phyloP scores from a whole-genome alignment of 2,888 invertebrate species.

The Drosophila sordidula region DNA sequence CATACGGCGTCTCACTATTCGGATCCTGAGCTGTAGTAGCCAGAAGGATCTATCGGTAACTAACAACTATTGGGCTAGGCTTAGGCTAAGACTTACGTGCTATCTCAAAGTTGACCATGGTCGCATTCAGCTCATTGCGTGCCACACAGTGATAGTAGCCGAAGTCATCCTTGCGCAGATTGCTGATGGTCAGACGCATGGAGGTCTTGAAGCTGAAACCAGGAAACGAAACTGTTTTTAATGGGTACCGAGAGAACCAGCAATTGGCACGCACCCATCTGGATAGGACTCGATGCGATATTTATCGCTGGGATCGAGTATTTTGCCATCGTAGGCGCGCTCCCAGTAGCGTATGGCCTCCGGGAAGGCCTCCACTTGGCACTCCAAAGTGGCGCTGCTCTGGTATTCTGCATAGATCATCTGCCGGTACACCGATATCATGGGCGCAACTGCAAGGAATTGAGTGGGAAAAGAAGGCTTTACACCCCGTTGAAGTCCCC shows the following conservation, averaged over 20 bases:
- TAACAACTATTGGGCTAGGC: no score
- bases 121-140: conserved; percentile 93
- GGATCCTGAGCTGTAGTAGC: conserved; percentile 85
- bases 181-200: conserved; percentile 92
- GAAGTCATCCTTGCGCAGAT: conserved; percentile 89
- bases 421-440: conserved; percentile 92
- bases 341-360: conserved; percentile 95
- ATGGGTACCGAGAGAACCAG: no score
- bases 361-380: conserved; percentile 95
- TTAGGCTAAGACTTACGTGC: conserved; percentile 86
- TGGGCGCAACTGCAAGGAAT: conserved; percentile 90
- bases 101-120: conserved; percentile 90
- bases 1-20: conserved; percentile 86
- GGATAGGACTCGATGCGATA: conserved; percentile 87
- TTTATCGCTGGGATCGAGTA: conserved; percentile 89
- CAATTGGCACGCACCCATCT: conserved; percentile 82
- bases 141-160: conserved; percentile 93
- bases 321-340: conserved; percentile 89
- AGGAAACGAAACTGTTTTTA: no score
- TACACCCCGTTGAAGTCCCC: not conserved
- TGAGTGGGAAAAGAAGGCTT: no score
- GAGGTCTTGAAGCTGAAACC: conserved; percentile 87
- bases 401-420: conserved; percentile 90
- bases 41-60: no score
- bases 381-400: conserved; percentile 90